These are phyloP conservation scores for Bradypodion ventrale DNA, from an alignment of 2,797 vertebrate genomes.

Conservation along the genomic window DNA sequence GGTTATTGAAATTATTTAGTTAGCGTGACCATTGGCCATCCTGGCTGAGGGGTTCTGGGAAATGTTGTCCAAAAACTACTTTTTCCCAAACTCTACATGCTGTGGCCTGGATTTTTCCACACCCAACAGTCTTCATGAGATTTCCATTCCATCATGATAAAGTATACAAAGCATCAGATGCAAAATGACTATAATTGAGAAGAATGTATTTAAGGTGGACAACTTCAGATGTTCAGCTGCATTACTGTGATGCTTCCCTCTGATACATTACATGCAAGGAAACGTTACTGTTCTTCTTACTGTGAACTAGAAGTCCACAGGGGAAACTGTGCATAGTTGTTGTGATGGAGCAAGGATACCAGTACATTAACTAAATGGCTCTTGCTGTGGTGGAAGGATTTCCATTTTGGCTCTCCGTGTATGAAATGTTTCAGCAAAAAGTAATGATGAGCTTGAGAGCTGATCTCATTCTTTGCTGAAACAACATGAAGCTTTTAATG, in stretches of 20 bases:
- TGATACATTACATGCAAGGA: not conserved
- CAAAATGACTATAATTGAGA: not conserved
- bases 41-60: not conserved
- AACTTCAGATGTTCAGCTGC: not conserved
- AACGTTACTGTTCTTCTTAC: not conserved
- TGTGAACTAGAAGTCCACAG: not conserved
- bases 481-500: constrained; percentile 8
- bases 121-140: not conserved
- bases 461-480: constrained; percentile 1
- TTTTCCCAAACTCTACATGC: too few relatives aligned
- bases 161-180: not conserved
- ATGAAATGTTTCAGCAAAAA: constrained; percentile 13
- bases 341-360: not conserved
- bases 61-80: not conserved
- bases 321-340: not conserved
- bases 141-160: not conserved
- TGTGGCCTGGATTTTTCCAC: not conserved
- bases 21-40: too few relatives aligned
- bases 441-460: not conserved
- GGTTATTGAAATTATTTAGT: not conserved
- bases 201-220: not conserved
- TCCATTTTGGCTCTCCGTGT: not conserved
- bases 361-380: not conserved
- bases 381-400: not conserved
- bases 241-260: not conserved